Evolutionary conservation across 2,113 vertebrate genomes (phyloP), one percentile per base, ranked within the genome.

Genomic region (Brachirus orientalis): DNA sequence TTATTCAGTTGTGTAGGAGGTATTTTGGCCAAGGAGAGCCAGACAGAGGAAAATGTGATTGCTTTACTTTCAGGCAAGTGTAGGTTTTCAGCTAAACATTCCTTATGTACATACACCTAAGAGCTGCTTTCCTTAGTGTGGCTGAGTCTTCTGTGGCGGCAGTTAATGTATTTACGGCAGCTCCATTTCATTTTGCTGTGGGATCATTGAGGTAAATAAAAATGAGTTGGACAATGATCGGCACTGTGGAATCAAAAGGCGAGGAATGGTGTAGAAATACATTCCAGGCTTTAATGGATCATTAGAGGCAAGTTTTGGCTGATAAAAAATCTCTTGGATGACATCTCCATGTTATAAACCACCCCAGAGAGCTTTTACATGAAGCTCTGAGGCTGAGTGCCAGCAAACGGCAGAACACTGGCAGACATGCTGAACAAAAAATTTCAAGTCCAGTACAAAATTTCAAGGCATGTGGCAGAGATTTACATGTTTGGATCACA

Each of bases 1-100:
- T 91, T 86, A 91, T 91, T 90, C 89, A 90, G 44, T 56, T 74
- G 87, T 79, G 85, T 90, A 85, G 87, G 89, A 90, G 89, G 88
- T 66, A 80, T 88, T 87, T 82, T 88, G 82, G 77, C 64, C 38
- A 61, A 78, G 63, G 16, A 67, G 82, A 80, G 63, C 20, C 64
- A 65, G 69, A 63, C 48, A 69, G 52, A 69, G 69, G 75, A 65
- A 64, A 71, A 60, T 54, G 60, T 66, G 77, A 82, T 78, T 64
- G 79, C 64, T 80, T 80, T 66, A 52, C 8, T 65, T 35, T 50
- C 80, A 17, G 62, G 75, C 80, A 74, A 72, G 59, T 74, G 28
- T 6, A 28, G 63, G 63, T 78, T 82, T 61, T 47, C 40, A 57
- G 58, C 52, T 66, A 73, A 77, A 77, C 54, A 77, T 8, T 44